Conservation (phyloP, 1,140 invertebrate genomes). For the Trichogramma pretiosum region DNA sequence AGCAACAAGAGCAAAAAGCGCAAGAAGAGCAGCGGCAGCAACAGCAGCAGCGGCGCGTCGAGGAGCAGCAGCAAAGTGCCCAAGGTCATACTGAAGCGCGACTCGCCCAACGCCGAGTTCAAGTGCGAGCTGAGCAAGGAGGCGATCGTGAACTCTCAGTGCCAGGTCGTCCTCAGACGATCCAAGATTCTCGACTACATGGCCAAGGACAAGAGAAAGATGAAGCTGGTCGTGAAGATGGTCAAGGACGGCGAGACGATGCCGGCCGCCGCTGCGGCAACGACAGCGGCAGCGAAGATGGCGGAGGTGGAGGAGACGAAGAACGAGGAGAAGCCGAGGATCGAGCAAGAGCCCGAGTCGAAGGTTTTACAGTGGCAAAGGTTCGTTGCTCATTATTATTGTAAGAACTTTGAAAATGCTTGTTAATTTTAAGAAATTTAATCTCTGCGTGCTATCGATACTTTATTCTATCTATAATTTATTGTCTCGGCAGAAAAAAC, state of each 20-base stretch:
- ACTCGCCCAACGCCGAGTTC: constrained; percentile 38
- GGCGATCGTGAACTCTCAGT: constrained; percentile 31
- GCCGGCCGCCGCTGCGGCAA: constrained; percentile 14
- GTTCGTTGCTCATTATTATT: no score
- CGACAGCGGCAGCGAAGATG: no score
- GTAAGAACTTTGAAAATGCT: no score
- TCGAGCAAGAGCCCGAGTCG: constrained; percentile 19
- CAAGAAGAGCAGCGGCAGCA: constrained; percentile 8
- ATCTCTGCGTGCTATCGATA: no score
- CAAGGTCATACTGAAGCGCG: constrained; percentile 42
- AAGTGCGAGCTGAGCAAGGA: constrained; percentile 42
- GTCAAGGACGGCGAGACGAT: constrained; percentile 16
- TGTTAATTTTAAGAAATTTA: no score
- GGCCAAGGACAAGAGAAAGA: constrained; percentile 35
- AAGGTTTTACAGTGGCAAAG: constrained; percentile 27
- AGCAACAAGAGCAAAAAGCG: constrained; percentile 11
- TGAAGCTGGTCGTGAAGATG: constrained; percentile 27
- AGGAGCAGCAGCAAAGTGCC: constrained; percentile 34
- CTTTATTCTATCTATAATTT: background rate
- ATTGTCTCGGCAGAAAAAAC: background rate
- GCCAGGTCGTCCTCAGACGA: constrained; percentile 37
- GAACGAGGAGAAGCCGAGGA: background rate
- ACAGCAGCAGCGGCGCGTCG: constrained; percentile 1
- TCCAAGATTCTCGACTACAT: constrained; percentile 37
- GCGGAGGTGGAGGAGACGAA: constrained; percentile 8